Percentiles rank a stretch among this genome's conserved stretches.
Evolutionary conservation across 2,888 invertebrate genomes (phyloP).

Genomic region (Geotrupes spiniger): DNA sequence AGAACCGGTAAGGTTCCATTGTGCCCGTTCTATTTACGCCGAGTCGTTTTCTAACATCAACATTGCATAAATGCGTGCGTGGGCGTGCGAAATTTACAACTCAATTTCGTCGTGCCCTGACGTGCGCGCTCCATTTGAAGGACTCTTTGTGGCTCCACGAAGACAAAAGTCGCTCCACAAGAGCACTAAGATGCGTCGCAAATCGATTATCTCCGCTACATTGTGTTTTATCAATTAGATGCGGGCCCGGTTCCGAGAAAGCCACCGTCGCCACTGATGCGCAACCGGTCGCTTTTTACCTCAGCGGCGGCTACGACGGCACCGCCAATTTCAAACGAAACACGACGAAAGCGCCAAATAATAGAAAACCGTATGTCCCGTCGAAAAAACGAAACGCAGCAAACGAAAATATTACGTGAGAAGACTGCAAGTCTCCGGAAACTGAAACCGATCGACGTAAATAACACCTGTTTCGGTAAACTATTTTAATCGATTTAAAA

Average conservation of each 20-base stretch:
- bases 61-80: background rate
- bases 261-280: slow-evolving; percentile 32
- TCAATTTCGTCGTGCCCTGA: slow-evolving; percentile 1
- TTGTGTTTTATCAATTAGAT: slow-evolving; percentile 37
- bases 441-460: too few species aligned
- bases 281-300: slow-evolving; percentile 30
- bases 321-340: background rate
- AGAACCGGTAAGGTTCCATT: background rate
- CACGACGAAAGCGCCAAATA: background rate
- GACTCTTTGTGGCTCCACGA: background rate
- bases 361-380: background rate
- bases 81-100: background rate
- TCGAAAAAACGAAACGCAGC: too few species aligned
- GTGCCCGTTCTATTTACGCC: background rate
- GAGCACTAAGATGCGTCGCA: slow-evolving; percentile 17
- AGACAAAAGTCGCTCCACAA: slow-evolving; percentile 5
- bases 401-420: too few species aligned
- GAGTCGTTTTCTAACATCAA: background rate
- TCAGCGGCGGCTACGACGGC: slow-evolving; percentile 4
- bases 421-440: too few species aligned
- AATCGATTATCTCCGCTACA: slow-evolving; percentile 23
- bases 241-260: slow-evolving; percentile 32
- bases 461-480: too few species aligned
- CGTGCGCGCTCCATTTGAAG: background rate
- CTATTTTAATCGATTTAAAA: too few species aligned